A percentile compares a stretch with the other conserved stretches of the same genome.
These are phyloP conservation scores for Nansenia antarctica DNA, from an alignment of 2,113 vertebrate species.

Conservation along the genomic window DNA sequence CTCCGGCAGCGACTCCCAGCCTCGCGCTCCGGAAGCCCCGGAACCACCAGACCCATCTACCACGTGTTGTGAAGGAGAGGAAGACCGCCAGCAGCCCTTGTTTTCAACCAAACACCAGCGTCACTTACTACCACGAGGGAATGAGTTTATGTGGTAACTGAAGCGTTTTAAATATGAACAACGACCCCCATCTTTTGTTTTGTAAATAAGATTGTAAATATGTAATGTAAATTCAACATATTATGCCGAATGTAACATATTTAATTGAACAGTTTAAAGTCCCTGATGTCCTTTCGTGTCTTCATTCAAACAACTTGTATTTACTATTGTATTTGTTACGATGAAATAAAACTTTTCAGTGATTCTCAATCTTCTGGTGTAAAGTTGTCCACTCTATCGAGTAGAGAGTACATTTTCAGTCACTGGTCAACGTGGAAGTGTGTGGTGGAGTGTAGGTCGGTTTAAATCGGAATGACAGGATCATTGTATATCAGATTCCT, in stretches of 20 bases:
- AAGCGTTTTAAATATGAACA: constrained; percentile 6
- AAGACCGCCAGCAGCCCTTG: not conserved
- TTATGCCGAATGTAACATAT: constrained; percentile 67
- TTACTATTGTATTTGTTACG: constrained; percentile 49
- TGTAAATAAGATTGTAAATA: constrained; percentile 80
- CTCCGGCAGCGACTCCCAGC: constrained; percentile 81
- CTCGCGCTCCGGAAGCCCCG: constrained; percentile 80
- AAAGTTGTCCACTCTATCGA: not conserved
- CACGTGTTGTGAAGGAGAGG: constrained; percentile 91
- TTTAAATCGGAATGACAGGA: too few relatives aligned
- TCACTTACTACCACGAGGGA: constrained; percentile 12
- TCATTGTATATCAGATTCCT: too few relatives aligned
- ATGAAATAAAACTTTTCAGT: constrained; percentile 2
- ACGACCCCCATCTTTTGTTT: constrained; percentile 17
- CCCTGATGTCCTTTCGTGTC: constrained; percentile 1
- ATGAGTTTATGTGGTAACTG: not conserved
- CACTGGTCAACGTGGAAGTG: not conserved
- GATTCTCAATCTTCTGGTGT: not conserved
- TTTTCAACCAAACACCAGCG: constrained; percentile 22
- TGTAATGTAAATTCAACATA: constrained; percentile 69
- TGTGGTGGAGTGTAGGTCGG: too few relatives aligned
- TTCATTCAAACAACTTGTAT: constrained; percentile 61
- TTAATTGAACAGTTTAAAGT: constrained; percentile 64
- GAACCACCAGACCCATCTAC: constrained; percentile 85
- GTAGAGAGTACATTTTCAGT: not conserved